Base-by-base conservation (phyloP, 2,888 invertebrate genomes). In the Gryllus longicercus region DNA sequence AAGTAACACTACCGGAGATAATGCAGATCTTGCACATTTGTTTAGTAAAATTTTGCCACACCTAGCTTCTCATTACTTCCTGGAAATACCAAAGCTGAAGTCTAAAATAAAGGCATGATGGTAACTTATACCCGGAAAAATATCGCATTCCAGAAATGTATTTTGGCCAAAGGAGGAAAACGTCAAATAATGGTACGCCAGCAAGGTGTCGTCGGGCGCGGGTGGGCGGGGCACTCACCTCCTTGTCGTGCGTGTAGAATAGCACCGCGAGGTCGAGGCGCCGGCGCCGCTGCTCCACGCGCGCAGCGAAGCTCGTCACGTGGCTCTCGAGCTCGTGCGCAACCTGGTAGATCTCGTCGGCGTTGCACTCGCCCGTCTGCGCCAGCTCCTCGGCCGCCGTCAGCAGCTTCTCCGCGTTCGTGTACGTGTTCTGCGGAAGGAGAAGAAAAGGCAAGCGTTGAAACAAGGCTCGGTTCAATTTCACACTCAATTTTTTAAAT, bases 331-430 rank as follows among this genome's bases (percentile, higher is more conserved):
- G 89, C 86, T 98, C 96, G 81, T 95, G 93, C 23, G 98, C 98
- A 80, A 98, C 98, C 14, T 95, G 93, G 86, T 96, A 93, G 85
- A 99, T 98, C 86, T 98, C 98, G 86, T 97, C 96, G 0, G 97
- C 96, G 86, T 97, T 96, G 85, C 98, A 98, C 88, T 98, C 98
- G 49, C 98, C 98, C 1, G 97, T 96, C 82, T 96, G 93, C 0
- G 98, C 98, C 84, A 99, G 88, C 87, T 98, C 98, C 85, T 98
- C 97, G 0, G 98, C 98, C 0, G 98, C 98, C 0, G 96, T 94
- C 78, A 99, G 90, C 76, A 99, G 89, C 88, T 99, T 99, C 86
- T 98, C 98, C 0, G 98, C 98, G 89, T 99, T 99, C 81, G 98
- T 98, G 86, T 99, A 98, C 2, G 99, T 99, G 86, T 99, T 99